Conservation (phyloP, 2,797 vertebrate species). For the Coluber constrictor region DNA sequence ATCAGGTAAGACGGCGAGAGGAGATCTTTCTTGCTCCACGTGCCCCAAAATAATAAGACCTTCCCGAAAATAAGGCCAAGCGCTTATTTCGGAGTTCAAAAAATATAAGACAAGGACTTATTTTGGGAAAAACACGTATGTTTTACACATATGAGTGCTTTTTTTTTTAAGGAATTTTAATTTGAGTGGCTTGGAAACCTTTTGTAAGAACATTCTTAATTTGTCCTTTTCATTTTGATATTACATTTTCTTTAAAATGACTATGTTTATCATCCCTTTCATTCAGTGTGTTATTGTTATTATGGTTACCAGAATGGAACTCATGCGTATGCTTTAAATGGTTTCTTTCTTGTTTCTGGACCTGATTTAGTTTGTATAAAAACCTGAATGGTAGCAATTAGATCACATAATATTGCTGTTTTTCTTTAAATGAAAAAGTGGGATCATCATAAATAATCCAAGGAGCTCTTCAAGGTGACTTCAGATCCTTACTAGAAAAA, state of each 20-base stretch:
- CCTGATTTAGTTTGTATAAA: not conserved
- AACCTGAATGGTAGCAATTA: not conserved
- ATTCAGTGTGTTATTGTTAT: fast-evolving
- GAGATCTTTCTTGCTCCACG: no score
- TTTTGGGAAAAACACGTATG: no score
- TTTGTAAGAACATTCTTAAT: not conserved
- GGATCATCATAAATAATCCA: not conserved
- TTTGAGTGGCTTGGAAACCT: not conserved
- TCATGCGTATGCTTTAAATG: no score
- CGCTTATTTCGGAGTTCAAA: no score
- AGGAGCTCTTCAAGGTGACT: not conserved
- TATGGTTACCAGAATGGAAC: not conserved
- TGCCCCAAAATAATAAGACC: no score
- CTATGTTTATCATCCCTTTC: not conserved
- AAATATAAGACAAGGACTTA: no score
- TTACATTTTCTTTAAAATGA: not conserved
- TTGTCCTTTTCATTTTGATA: not conserved
- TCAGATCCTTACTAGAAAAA: not conserved
- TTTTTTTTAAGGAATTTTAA: constrained; percentile 4
- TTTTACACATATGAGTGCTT: not conserved
- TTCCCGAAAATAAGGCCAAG: no score
- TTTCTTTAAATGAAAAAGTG: not conserved
- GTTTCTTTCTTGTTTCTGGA: not conserved
- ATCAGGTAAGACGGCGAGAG: no score
- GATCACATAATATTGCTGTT: not conserved